A percentile compares a stretch with the other conserved stretches of the same genome.
phyloP scores from a whole-genome alignment of 2,113 vertebrate species.

The Phasianus colchicus region DNA sequence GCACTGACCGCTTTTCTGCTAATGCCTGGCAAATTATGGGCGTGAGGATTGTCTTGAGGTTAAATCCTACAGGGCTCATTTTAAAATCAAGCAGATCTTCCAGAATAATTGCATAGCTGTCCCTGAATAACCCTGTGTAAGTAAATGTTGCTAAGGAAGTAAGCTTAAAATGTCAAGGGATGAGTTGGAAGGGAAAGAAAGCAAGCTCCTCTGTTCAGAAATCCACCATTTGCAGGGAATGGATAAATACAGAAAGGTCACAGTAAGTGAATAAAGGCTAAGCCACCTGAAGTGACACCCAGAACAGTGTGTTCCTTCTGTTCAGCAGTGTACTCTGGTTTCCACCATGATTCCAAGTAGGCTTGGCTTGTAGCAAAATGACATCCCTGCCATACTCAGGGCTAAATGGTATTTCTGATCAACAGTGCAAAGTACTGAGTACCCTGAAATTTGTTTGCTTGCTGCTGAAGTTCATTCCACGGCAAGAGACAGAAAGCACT shows the following conservation, averaged over 20 bases:
- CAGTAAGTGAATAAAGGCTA: neutral
- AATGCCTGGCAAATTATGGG: neutral
- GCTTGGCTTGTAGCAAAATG: neutral
- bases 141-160: neutral
- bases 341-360: neutral
- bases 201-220: neutral
- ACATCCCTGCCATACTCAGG: rapidly evolving
- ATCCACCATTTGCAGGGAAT: neutral
- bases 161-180: neutral
- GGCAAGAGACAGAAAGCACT: neutral
- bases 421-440: neutral
- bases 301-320: neutral
- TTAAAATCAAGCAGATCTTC: neutral
- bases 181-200: neutral
- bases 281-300: neutral
- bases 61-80: neutral
- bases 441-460: neutral
- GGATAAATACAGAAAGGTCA: neutral
- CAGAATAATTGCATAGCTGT: neutral
- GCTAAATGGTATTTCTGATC: neutral
- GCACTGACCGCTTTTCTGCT: neutral
- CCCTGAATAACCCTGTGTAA: neutral
- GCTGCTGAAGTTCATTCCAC: neutral
- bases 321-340: neutral
- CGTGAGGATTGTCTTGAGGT: neutral